Evolutionary conservation across 2,113 vertebrate genomes (phyloP).

Genomic region (Asarcornis scutulata): DNA sequence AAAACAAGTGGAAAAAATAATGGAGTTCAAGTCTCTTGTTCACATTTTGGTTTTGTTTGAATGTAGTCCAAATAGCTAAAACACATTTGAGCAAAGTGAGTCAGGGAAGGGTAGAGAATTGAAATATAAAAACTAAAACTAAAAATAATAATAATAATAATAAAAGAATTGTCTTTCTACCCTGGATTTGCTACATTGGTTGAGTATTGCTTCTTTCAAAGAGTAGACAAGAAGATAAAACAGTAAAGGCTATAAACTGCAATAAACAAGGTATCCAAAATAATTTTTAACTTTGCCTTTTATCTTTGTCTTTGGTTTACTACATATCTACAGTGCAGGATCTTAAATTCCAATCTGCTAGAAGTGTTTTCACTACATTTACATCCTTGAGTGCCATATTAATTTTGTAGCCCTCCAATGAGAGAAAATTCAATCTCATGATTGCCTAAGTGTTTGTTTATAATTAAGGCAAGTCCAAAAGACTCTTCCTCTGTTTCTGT

Average conservation of each 20-base stretch:
- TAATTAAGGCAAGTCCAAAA: conserved; percentile 41
- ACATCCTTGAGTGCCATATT: conserved; percentile 37
- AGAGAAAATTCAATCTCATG: conserved; percentile 26
- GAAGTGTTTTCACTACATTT: conserved; percentile 45
- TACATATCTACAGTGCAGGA: not conserved
- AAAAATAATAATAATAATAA: too few relatives aligned
- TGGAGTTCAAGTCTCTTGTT: not conserved
- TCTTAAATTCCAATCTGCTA: conserved; percentile 8
- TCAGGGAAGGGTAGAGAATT: not conserved
- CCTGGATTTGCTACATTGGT: not conserved
- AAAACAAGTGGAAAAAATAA: not conserved
- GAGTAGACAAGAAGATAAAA: not conserved
- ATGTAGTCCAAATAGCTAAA: not conserved
- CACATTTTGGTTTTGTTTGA: not conserved
- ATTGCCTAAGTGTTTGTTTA: conserved; percentile 50
- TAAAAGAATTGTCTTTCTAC: not conserved
- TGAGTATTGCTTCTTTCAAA: not conserved
- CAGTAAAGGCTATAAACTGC: not conserved
- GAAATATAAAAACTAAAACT: not conserved
- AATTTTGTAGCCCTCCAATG: conserved; percentile 50
- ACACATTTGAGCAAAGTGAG: not conserved
- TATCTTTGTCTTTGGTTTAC: not conserved
- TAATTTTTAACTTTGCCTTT: not conserved
- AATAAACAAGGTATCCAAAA: not conserved
- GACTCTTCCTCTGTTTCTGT: not conserved